phyloP scores from a whole-genome alignment of 2,113 vertebrate genomes.

The Perccottus glenii region DNA sequence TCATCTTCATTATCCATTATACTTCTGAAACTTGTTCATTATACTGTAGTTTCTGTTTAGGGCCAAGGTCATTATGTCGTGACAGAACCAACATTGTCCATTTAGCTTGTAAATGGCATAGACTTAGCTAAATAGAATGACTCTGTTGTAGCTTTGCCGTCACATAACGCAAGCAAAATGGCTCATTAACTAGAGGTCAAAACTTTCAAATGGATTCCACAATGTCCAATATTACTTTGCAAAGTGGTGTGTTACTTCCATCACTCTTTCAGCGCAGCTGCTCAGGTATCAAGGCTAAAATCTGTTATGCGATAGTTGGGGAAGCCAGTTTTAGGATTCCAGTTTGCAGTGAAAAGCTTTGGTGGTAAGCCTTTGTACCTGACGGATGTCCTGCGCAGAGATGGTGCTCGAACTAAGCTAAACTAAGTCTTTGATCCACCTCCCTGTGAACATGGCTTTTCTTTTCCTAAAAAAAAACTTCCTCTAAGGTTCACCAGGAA shows the following conservation, averaged over 20 bases:
- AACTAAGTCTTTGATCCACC: slow-evolving; percentile 41
- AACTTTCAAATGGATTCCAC: background rate
- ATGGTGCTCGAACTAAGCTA: slow-evolving; percentile 41
- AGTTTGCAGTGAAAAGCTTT: slow-evolving; percentile 27
- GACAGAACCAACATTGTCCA: background rate
- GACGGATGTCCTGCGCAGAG: slow-evolving; percentile 25
- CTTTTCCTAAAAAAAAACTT: slow-evolving; percentile 1
- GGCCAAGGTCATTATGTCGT: background rate
- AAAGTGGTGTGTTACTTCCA: background rate
- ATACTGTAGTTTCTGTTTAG: too few relatives aligned
- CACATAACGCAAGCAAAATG: slow-evolving; percentile 5
- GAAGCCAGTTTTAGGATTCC: slow-evolving; percentile 18
- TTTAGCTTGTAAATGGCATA: background rate
- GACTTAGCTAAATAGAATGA: background rate
- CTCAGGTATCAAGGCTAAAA: background rate
- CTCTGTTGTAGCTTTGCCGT: background rate
- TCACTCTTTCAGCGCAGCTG: background rate
- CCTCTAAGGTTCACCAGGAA: slow-evolving; percentile 8
- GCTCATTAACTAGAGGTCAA: slow-evolving; percentile 1
- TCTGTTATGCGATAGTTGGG: background rate
- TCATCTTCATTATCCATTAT: background rate
- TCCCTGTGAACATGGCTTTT: slow-evolving; percentile 25
- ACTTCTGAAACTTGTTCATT: background rate
- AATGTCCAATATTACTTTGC: background rate
- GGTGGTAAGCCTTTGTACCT: slow-evolving; percentile 37